Evolutionary conservation across 2,888 invertebrate genomes (phyloP), one percentile per base, ranked within the genome.

Genomic region (Mesorhabditis spiculigera): DNA sequence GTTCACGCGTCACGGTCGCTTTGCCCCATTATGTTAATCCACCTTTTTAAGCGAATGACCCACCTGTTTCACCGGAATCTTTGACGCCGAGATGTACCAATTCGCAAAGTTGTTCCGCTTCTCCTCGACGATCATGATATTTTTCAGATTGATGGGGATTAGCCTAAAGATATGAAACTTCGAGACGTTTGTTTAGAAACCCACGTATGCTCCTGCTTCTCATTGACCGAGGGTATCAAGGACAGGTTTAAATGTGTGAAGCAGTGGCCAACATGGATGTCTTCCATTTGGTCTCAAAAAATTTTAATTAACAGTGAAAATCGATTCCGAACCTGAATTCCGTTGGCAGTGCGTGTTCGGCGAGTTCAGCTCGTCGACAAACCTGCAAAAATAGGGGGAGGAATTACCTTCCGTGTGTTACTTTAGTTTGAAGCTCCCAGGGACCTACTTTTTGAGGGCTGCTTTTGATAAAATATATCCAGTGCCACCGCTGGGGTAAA

Each of bases 381-480:
- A 50, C 58, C 58, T 50, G n/a, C 8, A 50, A 50, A 50, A 50
- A 50, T 10, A 13, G 58, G 8, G 13, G 58, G n/a, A 50, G 8
- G n/a, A 10, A 50, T n/a, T 50, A 13, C 3, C n/a, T 50, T 50
- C 58, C 58, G n/a, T 10, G 58, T 50, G 1, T 1, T 13, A n/a
- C 58, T 50, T 13, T 50, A 50, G 58, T 13, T 13, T 50, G n/a
- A 10, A 50, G 58, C 58, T 50, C 8, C 3, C 8, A 50, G 8
- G 58, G 1, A 50, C 58, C n/a, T 50, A 50, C 58, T 50, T 50
- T 50, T 50, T 50, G 1, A 50, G 3, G n/a, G 58, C 58, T 1
- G 58, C 58, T 50, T n/a, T 50, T n/a, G 58, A 50, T n/a, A 50
- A n/a, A 50, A 50, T 50, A 50, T 50, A 50, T 50, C 58, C 58